Conservation (phyloP, 2,888 invertebrate species). For the Carabus problematicus region DNA sequence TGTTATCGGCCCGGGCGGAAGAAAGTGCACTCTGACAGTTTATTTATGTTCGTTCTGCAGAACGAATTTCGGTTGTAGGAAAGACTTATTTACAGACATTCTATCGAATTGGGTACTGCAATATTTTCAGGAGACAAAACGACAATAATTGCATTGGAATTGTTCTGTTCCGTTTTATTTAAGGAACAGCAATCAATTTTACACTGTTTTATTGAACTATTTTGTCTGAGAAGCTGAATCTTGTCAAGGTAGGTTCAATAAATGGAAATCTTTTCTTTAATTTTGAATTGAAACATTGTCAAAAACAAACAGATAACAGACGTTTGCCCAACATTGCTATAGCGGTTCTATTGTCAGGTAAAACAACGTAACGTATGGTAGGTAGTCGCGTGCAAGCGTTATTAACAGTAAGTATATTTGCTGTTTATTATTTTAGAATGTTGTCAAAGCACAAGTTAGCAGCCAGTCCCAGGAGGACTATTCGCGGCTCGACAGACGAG, state of each 20-base stretch:
- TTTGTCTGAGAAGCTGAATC: conserved; percentile 1
- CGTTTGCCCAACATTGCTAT: too few species aligned
- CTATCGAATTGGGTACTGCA: conserved; percentile 26
- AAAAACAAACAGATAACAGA: too few species aligned
- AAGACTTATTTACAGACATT: conserved; percentile 26
- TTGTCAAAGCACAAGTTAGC: conserved; percentile 34
- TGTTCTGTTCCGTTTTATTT: conserved; percentile 29
- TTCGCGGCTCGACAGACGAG: conserved; percentile 29
- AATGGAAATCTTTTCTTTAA: too few species aligned
- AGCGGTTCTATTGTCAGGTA: too few species aligned
- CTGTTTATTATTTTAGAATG: conserved; percentile 40
- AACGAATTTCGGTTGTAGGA: too few species aligned
- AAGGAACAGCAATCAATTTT: conserved; percentile 31
- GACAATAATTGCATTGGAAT: conserved; percentile 33
- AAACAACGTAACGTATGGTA: too few species aligned
- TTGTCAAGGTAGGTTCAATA: too few species aligned
- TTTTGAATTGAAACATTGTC: too few species aligned
- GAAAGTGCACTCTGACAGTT: too few species aligned
- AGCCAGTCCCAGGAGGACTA: conserved; percentile 29
- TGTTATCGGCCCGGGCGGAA: too few species aligned
- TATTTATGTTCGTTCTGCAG: too few species aligned
- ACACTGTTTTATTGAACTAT: conserved; percentile 33
- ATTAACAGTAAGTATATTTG: conserved; percentile 11
- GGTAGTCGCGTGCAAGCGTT: too few species aligned
- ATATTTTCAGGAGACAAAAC: conserved; percentile 32